phyloP scores from a whole-genome alignment of 2,113 vertebrate species.

The Pollachius pollachius region DNA sequence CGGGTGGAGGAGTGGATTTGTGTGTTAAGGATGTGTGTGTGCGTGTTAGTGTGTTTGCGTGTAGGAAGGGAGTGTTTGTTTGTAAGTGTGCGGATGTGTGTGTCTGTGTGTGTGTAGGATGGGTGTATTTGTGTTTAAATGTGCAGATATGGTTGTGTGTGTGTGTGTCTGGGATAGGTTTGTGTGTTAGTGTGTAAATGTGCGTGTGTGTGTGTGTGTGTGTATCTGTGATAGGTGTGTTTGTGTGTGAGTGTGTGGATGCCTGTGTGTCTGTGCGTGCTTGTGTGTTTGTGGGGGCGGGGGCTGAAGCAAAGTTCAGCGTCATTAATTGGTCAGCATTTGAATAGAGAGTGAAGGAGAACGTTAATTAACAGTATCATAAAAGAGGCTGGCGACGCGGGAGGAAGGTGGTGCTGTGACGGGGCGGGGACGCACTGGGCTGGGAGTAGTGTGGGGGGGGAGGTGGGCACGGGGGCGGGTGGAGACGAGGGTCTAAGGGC shows the following conservation, averaged over 20 bases:
- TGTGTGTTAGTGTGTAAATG: too few species aligned
- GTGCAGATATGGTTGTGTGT: constrained; percentile 42
- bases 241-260: too few species aligned
- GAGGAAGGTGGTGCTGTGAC: too few species aligned
- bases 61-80: too few species aligned
- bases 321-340: constrained; percentile 86
- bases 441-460: constrained; percentile 41
- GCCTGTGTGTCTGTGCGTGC: neutral
- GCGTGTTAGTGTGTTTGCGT: too few species aligned
- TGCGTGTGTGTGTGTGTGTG: neutral
- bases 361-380: constrained; percentile 84
- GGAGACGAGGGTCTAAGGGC: constrained; percentile 4
- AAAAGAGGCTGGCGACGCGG: constrained; percentile 61
- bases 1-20: too few species aligned
- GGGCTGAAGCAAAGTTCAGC: constrained; percentile 75
- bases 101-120: too few species aligned
- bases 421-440: constrained; percentile 25
- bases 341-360: constrained; percentile 81
- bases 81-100: too few species aligned
- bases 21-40: too few species aligned
- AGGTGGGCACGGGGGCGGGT: constrained; percentile 28
- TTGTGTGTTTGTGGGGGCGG: neutral
- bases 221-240: neutral
- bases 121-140: constrained; percentile 7
- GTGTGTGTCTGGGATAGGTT: constrained; percentile 21